Percentiles rank a stretch among this genome's conserved stretches.
These are phyloP conservation scores for Galeopterus variegatus DNA, from an alignment of 2,113 vertebrate species.

Conservation along the genomic window DNA sequence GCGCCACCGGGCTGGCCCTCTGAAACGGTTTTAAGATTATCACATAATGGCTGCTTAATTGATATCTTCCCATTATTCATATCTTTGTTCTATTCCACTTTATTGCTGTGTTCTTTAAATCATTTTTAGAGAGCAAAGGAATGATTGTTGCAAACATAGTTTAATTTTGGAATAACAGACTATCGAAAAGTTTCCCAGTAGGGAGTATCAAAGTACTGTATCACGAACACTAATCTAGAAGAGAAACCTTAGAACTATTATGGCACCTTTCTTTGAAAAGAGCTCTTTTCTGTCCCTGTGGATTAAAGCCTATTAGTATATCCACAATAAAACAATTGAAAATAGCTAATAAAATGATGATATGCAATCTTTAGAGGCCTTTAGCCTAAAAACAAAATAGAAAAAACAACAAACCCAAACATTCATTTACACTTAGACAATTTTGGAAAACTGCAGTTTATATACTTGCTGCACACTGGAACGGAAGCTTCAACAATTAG, in stretches of 20 bases:
- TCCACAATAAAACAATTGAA: constrained; percentile 37
- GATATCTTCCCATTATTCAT: not conserved
- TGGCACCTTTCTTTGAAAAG: not conserved
- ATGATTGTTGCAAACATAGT: not conserved
- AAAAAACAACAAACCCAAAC: not conserved
- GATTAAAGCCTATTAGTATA: constrained; percentile 62
- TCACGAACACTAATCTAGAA: not conserved
- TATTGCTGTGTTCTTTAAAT: not conserved
- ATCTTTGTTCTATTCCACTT: not conserved
- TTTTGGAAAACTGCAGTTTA: not conserved
- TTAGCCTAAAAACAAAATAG: not conserved
- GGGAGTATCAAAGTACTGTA: not conserved
- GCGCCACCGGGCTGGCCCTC: no score
- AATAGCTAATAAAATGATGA: not conserved
- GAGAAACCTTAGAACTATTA: not conserved
- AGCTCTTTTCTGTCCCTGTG: not conserved
- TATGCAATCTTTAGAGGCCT: not conserved
- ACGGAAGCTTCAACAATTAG: not conserved
- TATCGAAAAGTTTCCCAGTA: not conserved
- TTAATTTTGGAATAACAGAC: not conserved
- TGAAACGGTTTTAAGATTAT: not conserved
- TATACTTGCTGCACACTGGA: not conserved
- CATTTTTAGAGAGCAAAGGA: constrained; percentile 44
- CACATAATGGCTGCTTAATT: not conserved
- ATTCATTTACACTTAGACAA: not conserved